Base-by-base conservation (phyloP, 2,888 invertebrate species). In the Drosophila longiperda region DNA sequence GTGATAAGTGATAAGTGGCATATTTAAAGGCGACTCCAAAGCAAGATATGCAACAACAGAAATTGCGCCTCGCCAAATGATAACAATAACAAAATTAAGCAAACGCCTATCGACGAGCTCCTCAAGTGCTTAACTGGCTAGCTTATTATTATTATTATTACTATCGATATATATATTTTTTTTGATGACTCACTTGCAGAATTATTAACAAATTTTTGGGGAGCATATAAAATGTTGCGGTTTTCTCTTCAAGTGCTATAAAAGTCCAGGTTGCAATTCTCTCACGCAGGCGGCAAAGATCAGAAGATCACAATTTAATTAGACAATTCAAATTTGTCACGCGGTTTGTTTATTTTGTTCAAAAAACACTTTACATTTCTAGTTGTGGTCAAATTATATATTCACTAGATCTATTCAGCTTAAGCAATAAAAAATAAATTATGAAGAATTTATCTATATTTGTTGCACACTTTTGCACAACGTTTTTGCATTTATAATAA, bases 111-210 rank as follows among this genome's bases (percentile, higher is more conserved):
- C 52, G 49, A 53, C 29, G 26, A 66, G 72, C 58, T 64, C 8
- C 52, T 76, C 80, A 65, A 78, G 67, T 76, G 67, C 17, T 75
- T 67, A 59, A 36, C 20, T 34, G 20, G 8, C 57, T 57, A 66
- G 60, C 53, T 77, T 67, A 40, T 65, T 72, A 64, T 61, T 70
- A 53, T 65, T 52, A 36, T 66, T 57, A 45, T 52, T 55, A 65
- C 48, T 55, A 50, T 67, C 52, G n/a, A 32, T 54, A 61, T 71
- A 54, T 32, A 61, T 17, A n/a, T 54, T 53, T 33, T 48, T 40
- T 9, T n/a, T 55, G 23, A 15, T 85, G 89, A 85, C 62, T 85
- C 89, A 85, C 54, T 36, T 36, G n/a, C 20, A 64, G 65, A 23
- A 71, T 70, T 63, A 36, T 42, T 42, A 40, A 50, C 40, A 57